A percentile compares a stretch with the other conserved stretches of the same genome.
These are phyloP conservation scores for Polylopha cassiicola DNA, from an alignment of 2,888 invertebrate species.

Conservation along the genomic window DNA sequence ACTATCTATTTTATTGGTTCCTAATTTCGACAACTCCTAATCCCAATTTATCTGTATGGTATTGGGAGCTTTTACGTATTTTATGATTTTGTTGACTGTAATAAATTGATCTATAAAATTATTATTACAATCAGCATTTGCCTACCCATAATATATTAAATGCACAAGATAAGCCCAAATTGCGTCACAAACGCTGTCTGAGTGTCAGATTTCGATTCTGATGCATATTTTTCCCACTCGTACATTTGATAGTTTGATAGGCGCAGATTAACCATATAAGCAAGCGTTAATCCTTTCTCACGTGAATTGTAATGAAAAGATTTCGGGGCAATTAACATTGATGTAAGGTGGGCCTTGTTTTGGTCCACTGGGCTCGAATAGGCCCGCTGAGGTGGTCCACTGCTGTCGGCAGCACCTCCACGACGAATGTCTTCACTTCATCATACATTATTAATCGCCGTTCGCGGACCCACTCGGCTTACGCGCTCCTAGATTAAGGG, in stretches of 20 bases:
- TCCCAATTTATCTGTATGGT: constrained; percentile 49
- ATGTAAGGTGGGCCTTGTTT: constrained; percentile 40
- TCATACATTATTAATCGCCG: constrained; percentile 63
- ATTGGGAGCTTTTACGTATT: constrained; percentile 38
- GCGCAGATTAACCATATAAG: constrained; percentile 63
- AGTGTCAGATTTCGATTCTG: constrained; percentile 38
- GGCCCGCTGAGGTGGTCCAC: constrained; percentile 50
- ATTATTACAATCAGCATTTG: not conserved
- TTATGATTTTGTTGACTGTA: too few species aligned
- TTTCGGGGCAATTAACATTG: constrained; percentile 55
- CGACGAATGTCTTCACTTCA: constrained; percentile 61
- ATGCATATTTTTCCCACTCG: constrained; percentile 48
- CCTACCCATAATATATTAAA: not conserved
- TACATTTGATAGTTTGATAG: constrained; percentile 33
- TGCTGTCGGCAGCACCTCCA: constrained; percentile 31
- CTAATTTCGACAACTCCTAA: constrained; percentile 54
- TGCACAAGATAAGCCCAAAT: not conserved
- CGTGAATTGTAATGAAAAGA: constrained; percentile 61
- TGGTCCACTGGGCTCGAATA: constrained; percentile 37
- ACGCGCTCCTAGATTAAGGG: constrained; percentile 65
- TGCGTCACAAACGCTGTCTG: constrained; percentile 23
- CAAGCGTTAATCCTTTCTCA: constrained; percentile 64
- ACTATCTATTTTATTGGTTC: constrained; percentile 49
- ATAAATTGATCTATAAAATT: not conserved
- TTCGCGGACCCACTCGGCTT: constrained; percentile 67